phyloP scores from a whole-genome alignment of 2,888 invertebrate species.

The Ectemnius continuus region DNA sequence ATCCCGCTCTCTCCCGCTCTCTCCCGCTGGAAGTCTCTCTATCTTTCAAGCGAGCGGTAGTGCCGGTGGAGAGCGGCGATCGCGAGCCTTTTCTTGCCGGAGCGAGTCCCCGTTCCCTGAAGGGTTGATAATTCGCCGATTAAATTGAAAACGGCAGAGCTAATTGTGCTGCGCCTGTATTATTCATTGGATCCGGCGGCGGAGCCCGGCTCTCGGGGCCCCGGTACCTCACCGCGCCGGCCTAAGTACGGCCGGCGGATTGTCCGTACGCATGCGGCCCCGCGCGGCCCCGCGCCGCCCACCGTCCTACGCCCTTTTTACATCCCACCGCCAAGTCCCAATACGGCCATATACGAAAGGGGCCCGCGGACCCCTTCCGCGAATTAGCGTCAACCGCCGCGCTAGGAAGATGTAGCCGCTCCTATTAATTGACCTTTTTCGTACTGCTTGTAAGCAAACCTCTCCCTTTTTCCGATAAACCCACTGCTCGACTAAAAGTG shows the following conservation, averaged over 20 bases:
- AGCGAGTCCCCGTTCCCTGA: conserved; percentile 69
- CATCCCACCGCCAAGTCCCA: background rate
- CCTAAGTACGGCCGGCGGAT: no score
- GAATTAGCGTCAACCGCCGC: conserved; percentile 6
- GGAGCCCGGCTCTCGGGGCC: conserved; percentile 14
- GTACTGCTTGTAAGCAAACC: background rate
- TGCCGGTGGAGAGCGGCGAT: conserved; percentile 14
- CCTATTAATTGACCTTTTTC: conserved; percentile 7
- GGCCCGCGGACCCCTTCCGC: background rate
- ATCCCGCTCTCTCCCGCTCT: conserved; percentile 53
- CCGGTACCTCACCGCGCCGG: conserved; percentile 19
- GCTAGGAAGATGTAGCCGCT: conserved; percentile 4
- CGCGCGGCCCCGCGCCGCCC: no score
- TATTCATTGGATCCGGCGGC: conserved; percentile 71
- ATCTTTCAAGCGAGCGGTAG: conserved; percentile 30
- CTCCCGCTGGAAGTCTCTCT: conserved; percentile 47
- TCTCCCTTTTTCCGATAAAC: no score
- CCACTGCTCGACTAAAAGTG: no score
- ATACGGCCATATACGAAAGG: conserved; percentile 3
- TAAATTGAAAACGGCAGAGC: conserved; percentile 76
- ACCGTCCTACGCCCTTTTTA: conserved; percentile 27
- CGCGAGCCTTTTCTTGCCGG: conserved; percentile 59
- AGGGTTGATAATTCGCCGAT: conserved; percentile 77
- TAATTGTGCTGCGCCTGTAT: conserved; percentile 76
- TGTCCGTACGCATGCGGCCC: no score